Percentiles rank a stretch among this genome's conserved stretches.
phyloP scores from a whole-genome alignment of 2,797 vertebrate species.

The Prionace glauca region DNA sequence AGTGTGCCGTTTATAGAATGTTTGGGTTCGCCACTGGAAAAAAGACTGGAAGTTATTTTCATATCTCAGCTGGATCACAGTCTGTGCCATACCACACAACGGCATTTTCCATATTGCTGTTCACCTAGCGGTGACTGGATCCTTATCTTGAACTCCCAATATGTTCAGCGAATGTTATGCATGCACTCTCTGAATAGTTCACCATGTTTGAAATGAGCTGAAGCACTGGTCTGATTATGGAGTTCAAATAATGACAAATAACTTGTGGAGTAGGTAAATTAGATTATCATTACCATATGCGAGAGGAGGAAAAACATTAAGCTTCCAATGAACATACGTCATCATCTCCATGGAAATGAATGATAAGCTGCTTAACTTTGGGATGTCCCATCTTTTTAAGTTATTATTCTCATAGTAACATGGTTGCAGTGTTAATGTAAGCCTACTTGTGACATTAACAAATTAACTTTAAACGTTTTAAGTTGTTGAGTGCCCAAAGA shows the following conservation, averaged over 20 bases:
- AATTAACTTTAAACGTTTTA: too few species aligned
- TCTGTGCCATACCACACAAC: neutral
- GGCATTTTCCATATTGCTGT: neutral
- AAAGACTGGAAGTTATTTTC: neutral
- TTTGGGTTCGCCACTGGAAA: neutral
- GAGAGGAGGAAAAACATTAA: neutral
- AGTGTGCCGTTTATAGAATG: neutral
- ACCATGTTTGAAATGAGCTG: constrained; percentile 1
- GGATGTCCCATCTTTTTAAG: neutral
- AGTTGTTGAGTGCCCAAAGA: neutral
- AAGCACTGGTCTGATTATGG: neutral
- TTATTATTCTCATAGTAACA: too few species aligned
- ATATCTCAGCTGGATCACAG: neutral
- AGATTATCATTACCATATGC: constrained; percentile 30
- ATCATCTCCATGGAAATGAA: neutral
- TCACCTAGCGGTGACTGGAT: neutral
- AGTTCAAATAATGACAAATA: constrained; percentile 27
- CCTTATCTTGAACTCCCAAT: neutral
- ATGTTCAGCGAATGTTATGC: neutral
- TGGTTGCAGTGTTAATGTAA: too few species aligned
- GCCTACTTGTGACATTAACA: too few species aligned
- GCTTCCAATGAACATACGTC: neutral
- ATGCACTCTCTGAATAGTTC: neutral
- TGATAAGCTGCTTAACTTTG: neutral
- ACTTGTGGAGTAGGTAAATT: constrained; percentile 19